Conservation (phyloP, 2,888 invertebrate genomes). For the Melipona bicolor region DNA sequence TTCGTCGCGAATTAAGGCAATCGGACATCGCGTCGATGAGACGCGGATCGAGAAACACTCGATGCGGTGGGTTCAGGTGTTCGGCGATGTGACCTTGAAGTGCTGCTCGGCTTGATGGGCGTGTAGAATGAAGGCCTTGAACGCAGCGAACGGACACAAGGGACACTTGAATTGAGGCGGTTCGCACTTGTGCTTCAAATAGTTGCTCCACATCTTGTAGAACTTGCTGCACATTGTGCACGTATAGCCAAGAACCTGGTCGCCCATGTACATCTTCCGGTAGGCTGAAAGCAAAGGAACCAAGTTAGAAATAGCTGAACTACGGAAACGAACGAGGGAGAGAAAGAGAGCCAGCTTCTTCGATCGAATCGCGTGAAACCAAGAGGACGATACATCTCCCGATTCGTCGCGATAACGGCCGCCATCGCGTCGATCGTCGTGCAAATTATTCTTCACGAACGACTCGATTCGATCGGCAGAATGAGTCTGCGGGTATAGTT, state of each 20-base stretch:
- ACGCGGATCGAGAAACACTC: slow-evolving; percentile 15
- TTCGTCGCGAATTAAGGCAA: slow-evolving; percentile 65
- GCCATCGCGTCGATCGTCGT: no score
- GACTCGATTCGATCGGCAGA: slow-evolving; percentile 1
- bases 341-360: slow-evolving; percentile 2
- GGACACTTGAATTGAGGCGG: slow-evolving; percentile 83
- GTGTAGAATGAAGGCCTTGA: slow-evolving; percentile 83
- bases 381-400: not conserved
- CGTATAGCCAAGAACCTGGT: slow-evolving; percentile 83
- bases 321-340: not conserved
- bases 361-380: slow-evolving; percentile 43
- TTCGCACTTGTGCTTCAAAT: slow-evolving; percentile 83
- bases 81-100: slow-evolving; percentile 81
- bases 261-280: slow-evolving; percentile 83
- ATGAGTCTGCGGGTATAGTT: not conserved
- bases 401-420: not conserved
- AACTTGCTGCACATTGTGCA: slow-evolving; percentile 84
- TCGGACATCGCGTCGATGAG: slow-evolving; percentile 26
- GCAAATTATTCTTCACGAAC: not conserved
- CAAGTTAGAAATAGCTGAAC: slow-evolving; percentile 56
- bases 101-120: slow-evolving; percentile 84
- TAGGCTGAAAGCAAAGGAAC: slow-evolving; percentile 81
- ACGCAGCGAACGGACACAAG: slow-evolving; percentile 82
- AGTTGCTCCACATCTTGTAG: slow-evolving; percentile 85
- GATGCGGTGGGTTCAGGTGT: slow-evolving; percentile 71